A percentile compares a stretch with the other conserved stretches of the same genome.
Conservation (phyloP, 2,888 invertebrate species). For the Slavum lentiscoides region DNA sequence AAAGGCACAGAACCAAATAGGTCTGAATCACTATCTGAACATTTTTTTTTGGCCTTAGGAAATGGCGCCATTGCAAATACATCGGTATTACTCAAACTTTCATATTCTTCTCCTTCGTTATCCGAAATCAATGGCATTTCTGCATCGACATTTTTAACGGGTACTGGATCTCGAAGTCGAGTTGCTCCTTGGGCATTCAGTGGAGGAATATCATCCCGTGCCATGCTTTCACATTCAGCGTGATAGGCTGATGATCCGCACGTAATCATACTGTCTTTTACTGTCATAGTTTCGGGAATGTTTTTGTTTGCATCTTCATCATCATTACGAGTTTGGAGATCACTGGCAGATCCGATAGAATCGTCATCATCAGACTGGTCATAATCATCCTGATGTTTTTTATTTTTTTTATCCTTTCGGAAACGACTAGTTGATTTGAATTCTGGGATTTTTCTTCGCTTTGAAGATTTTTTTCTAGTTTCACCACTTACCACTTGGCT, state of each 20-base stretch:
- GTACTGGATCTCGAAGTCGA: conserved; percentile 33
- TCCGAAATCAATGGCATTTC: conserved; percentile 75
- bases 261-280: conserved; percentile 69
- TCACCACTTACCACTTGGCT: conserved; percentile 60
- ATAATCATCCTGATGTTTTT: conserved; percentile 48
- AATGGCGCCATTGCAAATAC: conserved; percentile 76
- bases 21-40: conserved; percentile 61
- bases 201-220: conserved; percentile 56
- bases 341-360: conserved; percentile 74
- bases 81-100: conserved; percentile 60
- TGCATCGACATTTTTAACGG: conserved; percentile 61
- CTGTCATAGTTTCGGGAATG: conserved; percentile 64
- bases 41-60: conserved; percentile 60
- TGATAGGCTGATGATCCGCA: conserved; percentile 73
- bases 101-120: conserved; percentile 61
- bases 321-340: conserved; percentile 66
- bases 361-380: conserved; percentile 65
- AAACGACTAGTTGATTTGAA: conserved; percentile 47
- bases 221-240: conserved; percentile 72
- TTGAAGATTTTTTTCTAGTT: conserved; percentile 45
- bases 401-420: conserved; percentile 50
- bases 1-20: conserved; percentile 57
- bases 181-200: conserved; percentile 41
- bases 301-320: conserved; percentile 61
- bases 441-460: conserved; percentile 49